Evolutionary conservation across 2,888 invertebrate genomes (phyloP), one percentile per base, ranked within the genome.

Genomic region (Thecocarcelia acutangulata): DNA sequence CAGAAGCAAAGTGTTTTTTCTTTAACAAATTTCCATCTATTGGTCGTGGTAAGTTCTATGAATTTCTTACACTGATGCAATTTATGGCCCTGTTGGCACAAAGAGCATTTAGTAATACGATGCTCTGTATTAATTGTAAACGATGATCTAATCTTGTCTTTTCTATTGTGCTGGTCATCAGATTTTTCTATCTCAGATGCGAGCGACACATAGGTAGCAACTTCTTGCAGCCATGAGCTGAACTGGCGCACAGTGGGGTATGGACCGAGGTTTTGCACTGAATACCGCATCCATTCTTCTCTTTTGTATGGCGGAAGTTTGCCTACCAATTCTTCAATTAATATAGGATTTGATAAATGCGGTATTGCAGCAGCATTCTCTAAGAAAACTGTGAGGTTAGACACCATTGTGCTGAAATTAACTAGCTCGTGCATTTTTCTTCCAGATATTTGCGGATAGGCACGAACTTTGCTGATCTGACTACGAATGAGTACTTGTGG

Each of bases 401-500:
- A n/a, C n/a, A n/a, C n/a, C n/a, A n/a, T n/a, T n/a, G n/a, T n/a
- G n/a, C n/a, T n/a, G n/a, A n/a, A n/a, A n/a, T n/a, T n/a, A n/a
- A n/a, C 42, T 1, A 73, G 11, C 8, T 73, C 61, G 33, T 28
- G 21, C 15, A 54, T 54, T 54, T 17, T 72, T 42, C 8, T 52
- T 8, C n/a, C 72, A 52, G 61, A 2, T 33, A 61, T 61, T 28
- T 4, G 13, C 5, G 61, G 61, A 11, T 42, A 54, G 4, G 52
- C 24, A 17, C 61, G 59, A 1, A 50, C 69, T 37, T 69, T 69
- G 12, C 46, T 37, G 9, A 70, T 59, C 46, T 70, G 50, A 12
- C 70, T 70, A 3, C 68, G 40, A 12, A 68, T 54, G 12, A 54
- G 50, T 21, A 83, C n/a, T 33, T 85, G 84, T 9, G 84, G 80